Evolutionary conservation across 1,140 invertebrate genomes (phyloP).

Genomic region (Ips nitidus): DNA sequence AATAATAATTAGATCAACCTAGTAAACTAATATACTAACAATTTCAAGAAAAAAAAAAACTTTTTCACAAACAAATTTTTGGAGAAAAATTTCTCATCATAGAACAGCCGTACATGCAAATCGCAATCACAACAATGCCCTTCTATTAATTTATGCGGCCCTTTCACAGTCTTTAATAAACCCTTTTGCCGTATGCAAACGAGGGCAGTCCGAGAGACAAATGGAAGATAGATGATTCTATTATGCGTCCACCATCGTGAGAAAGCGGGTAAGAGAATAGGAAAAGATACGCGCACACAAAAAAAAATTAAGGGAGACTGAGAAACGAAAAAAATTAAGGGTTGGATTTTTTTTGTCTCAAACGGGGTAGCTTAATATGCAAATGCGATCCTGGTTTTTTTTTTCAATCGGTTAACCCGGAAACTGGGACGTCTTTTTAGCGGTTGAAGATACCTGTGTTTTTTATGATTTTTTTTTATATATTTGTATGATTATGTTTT

Average conservation of each 20-base stretch:
- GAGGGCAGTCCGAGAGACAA: slow-evolving; percentile 39
- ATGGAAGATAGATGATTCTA: slow-evolving; percentile 42
- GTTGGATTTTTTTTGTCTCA: slow-evolving; percentile 38
- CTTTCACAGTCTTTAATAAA: slow-evolving; percentile 22
- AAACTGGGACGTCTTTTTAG: slow-evolving; percentile 35
- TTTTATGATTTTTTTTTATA: background rate
- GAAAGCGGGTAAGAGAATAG: slow-evolving; percentile 41
- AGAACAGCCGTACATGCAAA: slow-evolving; percentile 6
- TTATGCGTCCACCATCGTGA: slow-evolving; percentile 38
- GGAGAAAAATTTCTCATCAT: no score
- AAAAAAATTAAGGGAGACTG: slow-evolving; percentile 33
- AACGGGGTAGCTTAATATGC: slow-evolving; percentile 26
- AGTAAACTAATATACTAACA: no score
- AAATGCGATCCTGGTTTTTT: slow-evolving; percentile 23
- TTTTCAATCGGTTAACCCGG: slow-evolving; percentile 4
- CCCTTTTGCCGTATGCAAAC: slow-evolving; percentile 25
- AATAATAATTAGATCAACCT: no score
- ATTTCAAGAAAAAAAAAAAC: no score
- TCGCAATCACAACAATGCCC: slow-evolving; percentile 4
- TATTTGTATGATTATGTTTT: no score
- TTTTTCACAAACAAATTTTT: no score
- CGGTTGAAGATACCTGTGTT: slow-evolving; percentile 14
- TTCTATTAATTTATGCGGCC: slow-evolving; percentile 28
- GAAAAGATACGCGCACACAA: slow-evolving; percentile 6
- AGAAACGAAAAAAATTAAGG: slow-evolving; percentile 37